Base-by-base conservation (phyloP, 2,888 invertebrate species). In the Drosophila kanekoi region DNA sequence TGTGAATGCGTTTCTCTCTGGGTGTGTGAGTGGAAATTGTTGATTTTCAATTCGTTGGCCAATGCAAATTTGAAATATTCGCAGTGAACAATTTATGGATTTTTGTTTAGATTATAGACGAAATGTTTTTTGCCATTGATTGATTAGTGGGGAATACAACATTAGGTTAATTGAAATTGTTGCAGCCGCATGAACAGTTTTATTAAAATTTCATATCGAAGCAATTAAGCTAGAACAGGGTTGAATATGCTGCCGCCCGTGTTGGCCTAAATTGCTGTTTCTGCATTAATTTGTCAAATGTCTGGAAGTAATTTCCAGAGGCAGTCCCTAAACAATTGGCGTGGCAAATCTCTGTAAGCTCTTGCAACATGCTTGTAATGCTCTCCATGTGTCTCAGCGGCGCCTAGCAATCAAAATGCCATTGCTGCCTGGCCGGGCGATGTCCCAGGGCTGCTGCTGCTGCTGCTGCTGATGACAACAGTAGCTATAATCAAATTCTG, bases 401-500 rank as follows among this genome's bases (percentile, higher is more conserved):
- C 70, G 61, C 81, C 62, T 40, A 51, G 76, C 82, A 87, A 81
- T 82, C 82, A 77, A 75, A 77, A 72, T 71, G 75, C 57, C 63
- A 75, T 75, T 64, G 69, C 68, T 16, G 32, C 38, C 14, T 41
- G 71, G 51, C 43, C 28, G 8, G 20, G 16, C 35, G 14, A 13
- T 40, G 59, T 64, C 44, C 43, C 13, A 28, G 32, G 63, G 23
- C 40, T 52, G 72, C 18, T 69, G 65, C 28, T 69, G 65, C 28
- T 44, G 60, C 38, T 35, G 54, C 35, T 45, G 68, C 11, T 68
- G 54, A 51, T 43, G 54, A 45, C 47, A 60, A 20, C 51, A 67
- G 52, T 61, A 57, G 48, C 62, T 65, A 61, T 75, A 82, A 81
- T 82, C 77, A 81, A 82, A 85, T 84, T 79, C 75, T 72, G 82